A percentile compares a stretch with the other conserved stretches of the same genome.
These are phyloP conservation scores for Thunnus thynnus DNA, from an alignment of 2,113 vertebrate species.

Conservation along the genomic window DNA sequence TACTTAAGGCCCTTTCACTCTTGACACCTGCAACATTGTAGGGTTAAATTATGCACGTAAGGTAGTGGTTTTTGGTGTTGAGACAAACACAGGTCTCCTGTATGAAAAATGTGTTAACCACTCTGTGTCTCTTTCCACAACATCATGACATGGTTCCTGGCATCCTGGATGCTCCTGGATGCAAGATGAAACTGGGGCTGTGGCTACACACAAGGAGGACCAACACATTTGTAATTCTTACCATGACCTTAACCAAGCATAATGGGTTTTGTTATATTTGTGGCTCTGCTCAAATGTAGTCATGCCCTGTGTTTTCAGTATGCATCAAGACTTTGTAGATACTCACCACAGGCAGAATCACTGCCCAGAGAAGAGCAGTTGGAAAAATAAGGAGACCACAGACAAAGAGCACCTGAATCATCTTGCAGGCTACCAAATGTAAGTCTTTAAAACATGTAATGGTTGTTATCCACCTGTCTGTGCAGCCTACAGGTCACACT, in stretches of 20 bases:
- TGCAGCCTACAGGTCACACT: not conserved
- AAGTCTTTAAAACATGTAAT: not conserved
- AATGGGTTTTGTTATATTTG: too few relatives aligned
- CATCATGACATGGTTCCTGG: not conserved
- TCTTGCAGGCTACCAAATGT: not conserved
- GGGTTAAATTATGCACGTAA: constrained; percentile 5
- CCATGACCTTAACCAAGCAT: not conserved
- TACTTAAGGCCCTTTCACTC: constrained; percentile 9
- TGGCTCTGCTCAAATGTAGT: too few relatives aligned
- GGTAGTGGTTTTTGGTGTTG: not conserved
- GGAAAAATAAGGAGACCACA: not conserved
- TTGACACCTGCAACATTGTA: constrained; percentile 3
- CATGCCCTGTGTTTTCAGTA: too few relatives aligned
- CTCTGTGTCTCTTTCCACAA: not conserved
- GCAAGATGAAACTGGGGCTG: not conserved
- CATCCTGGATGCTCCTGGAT: not conserved
- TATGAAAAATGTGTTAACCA: not conserved
- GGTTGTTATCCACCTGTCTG: not conserved
- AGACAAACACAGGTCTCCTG: not conserved
- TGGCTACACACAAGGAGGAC: too few relatives aligned
- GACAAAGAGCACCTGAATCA: not conserved
- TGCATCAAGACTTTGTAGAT: too few relatives aligned
- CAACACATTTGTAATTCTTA: not conserved
- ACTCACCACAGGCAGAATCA: too few relatives aligned
- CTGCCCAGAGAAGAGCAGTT: too few relatives aligned